These are phyloP conservation scores for Chelidonichthys spinosus DNA, from an alignment of 2,797 vertebrate genomes.

Conservation along the genomic window DNA sequence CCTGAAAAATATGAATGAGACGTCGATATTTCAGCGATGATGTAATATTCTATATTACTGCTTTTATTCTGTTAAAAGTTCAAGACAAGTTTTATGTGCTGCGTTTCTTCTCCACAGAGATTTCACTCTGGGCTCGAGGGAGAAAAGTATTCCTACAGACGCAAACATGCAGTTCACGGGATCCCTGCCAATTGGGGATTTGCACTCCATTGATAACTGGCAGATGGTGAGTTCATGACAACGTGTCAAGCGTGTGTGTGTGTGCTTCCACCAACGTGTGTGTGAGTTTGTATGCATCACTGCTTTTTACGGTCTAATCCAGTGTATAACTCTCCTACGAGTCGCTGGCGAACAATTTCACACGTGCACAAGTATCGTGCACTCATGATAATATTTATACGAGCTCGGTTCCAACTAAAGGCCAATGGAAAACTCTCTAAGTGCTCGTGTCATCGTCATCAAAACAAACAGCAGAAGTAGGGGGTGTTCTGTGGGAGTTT, in stretches of 20 bases:
- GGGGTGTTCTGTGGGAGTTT: slow-evolving; percentile 25
- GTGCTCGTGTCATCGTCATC: slow-evolving; percentile 14
- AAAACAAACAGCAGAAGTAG: slow-evolving; percentile 46
- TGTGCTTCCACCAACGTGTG: slow-evolving; percentile 14
- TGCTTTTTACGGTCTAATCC: slow-evolving; percentile 26
- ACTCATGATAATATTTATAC: slow-evolving; percentile 61
- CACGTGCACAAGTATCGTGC: slow-evolving; percentile 50
- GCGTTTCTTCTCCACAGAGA: not conserved
- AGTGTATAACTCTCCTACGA: slow-evolving; percentile 53
- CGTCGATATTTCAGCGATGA: not conserved
- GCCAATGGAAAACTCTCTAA: slow-evolving; percentile 48
- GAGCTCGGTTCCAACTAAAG: slow-evolving; percentile 38
- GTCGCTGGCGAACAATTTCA: slow-evolving; percentile 54
- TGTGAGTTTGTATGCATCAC: slow-evolving; percentile 7
- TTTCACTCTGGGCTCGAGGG: not conserved
- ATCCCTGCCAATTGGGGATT: slow-evolving; percentile 58
- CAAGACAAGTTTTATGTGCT: slow-evolving; percentile 5
- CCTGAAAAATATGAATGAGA: not conserved
- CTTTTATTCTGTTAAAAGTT: slow-evolving; percentile 22
- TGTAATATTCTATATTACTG: not conserved
- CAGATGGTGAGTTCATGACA: slow-evolving; percentile 74
- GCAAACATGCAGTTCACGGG: slow-evolving; percentile 36
- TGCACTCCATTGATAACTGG: slow-evolving; percentile 67
- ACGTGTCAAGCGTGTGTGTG: slow-evolving; percentile 66
- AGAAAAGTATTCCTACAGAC: slow-evolving; percentile 38